Evolutionary conservation across 1,140 invertebrate species (phyloP).

Genomic region (Lineus longissimus): DNA sequence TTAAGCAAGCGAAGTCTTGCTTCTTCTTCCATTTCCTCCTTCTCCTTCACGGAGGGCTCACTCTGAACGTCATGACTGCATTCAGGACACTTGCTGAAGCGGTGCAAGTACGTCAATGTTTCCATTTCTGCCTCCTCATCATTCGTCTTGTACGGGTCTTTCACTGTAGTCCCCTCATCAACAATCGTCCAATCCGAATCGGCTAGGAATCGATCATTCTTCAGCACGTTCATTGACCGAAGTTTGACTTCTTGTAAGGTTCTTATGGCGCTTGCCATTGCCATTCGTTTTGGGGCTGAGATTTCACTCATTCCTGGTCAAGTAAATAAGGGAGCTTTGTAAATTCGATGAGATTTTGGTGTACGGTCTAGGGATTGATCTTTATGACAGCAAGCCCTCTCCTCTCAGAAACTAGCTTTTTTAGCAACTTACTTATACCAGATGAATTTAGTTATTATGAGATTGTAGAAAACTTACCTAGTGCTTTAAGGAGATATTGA

Average conservation of each 20-base stretch:
- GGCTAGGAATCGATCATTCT: constrained; percentile 53
- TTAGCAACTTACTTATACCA: too few relatives aligned
- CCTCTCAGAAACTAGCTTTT: too few relatives aligned
- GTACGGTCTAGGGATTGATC: too few relatives aligned
- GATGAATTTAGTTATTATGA: too few relatives aligned
- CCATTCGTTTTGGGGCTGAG: constrained; percentile 43
- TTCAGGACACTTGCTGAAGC: constrained; percentile 35
- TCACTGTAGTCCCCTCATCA: constrained; percentile 41
- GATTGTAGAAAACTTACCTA: constrained; percentile 40
- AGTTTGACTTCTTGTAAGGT: constrained; percentile 41
- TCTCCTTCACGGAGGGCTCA: constrained; percentile 40
- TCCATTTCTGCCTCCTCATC: constrained; percentile 32
- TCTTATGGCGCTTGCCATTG: constrained; percentile 50
- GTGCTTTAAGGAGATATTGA: constrained; percentile 39
- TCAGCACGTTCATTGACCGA: constrained; percentile 45
- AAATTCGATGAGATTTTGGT: neutral
- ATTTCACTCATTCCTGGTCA: constrained; percentile 49
- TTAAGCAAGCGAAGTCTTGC: constrained; percentile 46
- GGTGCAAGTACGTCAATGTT: constrained; percentile 28
- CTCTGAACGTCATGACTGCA: constrained; percentile 35
- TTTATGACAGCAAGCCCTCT: too few relatives aligned
- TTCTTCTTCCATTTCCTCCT: constrained; percentile 43
- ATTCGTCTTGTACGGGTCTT: constrained; percentile 37
- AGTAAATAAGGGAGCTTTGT: neutral
- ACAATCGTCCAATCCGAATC: constrained; percentile 55